Conservation (phyloP, 2,797 vertebrate species). For the Ceryle rudis region DNA sequence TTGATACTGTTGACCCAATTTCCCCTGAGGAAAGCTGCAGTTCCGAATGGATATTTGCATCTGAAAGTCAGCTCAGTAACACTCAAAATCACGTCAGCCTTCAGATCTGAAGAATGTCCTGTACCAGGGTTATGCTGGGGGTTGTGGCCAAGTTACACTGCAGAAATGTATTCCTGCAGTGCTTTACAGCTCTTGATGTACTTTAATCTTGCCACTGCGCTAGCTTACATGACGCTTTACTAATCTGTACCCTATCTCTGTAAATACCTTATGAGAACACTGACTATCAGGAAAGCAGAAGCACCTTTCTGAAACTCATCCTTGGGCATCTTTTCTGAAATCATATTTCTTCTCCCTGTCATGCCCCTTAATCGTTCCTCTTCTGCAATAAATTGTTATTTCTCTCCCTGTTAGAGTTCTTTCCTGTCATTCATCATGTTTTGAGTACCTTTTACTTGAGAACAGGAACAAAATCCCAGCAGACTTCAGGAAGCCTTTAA, state of each 20-base stretch:
- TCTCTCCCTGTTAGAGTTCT: constrained; percentile 31
- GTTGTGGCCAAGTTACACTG: not conserved
- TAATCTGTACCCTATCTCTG: not conserved
- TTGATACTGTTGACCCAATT: constrained; percentile 37
- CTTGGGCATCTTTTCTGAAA: constrained; percentile 1
- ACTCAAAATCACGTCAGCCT: not conserved
- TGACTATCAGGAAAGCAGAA: constrained; percentile 6
- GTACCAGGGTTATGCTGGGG: not conserved
- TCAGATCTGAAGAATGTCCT: not conserved
- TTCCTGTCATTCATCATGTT: constrained; percentile 51
- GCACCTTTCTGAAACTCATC: constrained; percentile 29
- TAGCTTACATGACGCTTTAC: not conserved
- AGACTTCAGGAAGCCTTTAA: not conserved
- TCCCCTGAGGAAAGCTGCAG: not conserved
- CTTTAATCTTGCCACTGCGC: not conserved
- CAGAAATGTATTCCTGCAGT: not conserved
- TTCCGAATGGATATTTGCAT: constrained; percentile 10
- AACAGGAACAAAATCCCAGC: constrained; percentile 12
- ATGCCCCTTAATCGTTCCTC: constrained; percentile 3
- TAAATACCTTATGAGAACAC: not conserved
- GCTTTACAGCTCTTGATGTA: not conserved
- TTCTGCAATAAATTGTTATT: constrained; percentile 44
- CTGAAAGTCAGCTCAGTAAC: not conserved
- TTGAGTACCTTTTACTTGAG: not conserved
- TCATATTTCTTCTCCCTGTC: constrained; percentile 44